These are phyloP conservation scores for Rhynchotus rufescens DNA, from an alignment of 2,797 vertebrate species.

Conservation along the genomic window DNA sequence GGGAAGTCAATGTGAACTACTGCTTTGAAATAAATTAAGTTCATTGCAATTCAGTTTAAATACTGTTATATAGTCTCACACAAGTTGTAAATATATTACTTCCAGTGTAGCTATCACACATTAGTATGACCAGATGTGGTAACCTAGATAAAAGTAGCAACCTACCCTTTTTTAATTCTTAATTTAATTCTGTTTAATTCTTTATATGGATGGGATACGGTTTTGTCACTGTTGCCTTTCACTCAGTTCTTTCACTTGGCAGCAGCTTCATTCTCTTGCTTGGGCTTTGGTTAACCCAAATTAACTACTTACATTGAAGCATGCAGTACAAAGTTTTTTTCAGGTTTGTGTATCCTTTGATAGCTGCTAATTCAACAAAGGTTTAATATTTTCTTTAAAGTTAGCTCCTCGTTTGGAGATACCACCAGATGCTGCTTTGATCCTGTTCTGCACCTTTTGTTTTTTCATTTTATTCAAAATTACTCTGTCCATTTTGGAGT, in stretches of 20 bases:
- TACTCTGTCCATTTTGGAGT: neutral
- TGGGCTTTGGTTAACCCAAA: slow-evolving; percentile 18
- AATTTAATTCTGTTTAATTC: neutral
- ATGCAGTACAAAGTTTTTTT: neutral
- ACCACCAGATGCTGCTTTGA: slow-evolving; percentile 53
- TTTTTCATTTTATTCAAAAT: slow-evolving; percentile 38
- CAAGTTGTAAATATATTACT: neutral
- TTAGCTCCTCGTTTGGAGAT: slow-evolving; percentile 4
- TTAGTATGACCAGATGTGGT: neutral
- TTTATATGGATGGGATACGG: neutral
- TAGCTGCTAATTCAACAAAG: slow-evolving; percentile 33
- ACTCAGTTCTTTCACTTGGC: slow-evolving; percentile 10
- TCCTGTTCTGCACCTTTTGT: slow-evolving; percentile 28
- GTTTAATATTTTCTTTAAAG: slow-evolving; percentile 19
- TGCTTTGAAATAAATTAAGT: neutral
- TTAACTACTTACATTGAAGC: neutral
- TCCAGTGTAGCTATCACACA: neutral
- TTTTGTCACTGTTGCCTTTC: neutral
- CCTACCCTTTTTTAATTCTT: neutral
- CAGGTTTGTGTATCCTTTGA: neutral
- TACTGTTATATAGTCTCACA: neutral
- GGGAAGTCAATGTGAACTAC: neutral
- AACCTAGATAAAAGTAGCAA: neutral
- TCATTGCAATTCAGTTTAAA: neutral
- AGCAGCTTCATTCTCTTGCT: slow-evolving; percentile 15